These are phyloP conservation scores for Andrena minutula DNA, from an alignment of 2,888 invertebrate species.

Conservation along the genomic window DNA sequence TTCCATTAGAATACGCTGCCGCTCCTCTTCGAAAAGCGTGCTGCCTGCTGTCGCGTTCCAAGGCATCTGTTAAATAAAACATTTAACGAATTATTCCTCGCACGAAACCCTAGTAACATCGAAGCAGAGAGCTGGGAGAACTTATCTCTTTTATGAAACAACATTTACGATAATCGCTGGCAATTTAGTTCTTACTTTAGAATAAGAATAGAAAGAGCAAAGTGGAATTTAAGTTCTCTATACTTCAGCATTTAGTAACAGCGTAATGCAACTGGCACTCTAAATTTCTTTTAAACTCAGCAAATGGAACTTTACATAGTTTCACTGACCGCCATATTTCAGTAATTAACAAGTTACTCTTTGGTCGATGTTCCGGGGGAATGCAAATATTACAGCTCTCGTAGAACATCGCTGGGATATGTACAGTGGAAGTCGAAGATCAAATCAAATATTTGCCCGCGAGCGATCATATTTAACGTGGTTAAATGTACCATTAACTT, in stretches of 20 bases:
- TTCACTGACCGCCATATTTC: too few relatives aligned
- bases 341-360: too few relatives aligned
- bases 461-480: slow-evolving; percentile 23
- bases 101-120: neutral
- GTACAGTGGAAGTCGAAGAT: neutral
- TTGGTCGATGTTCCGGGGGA: neutral
- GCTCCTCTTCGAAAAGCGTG: slow-evolving; percentile 76
- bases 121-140: neutral
- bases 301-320: too few relatives aligned
- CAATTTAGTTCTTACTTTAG: too few relatives aligned
- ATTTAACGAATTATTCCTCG: neutral
- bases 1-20: slow-evolving; percentile 71
- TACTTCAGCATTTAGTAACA: too few relatives aligned
- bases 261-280: too few relatives aligned
- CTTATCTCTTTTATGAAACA: too few relatives aligned
- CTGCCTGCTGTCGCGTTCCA: slow-evolving; percentile 78
- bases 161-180: too few relatives aligned
- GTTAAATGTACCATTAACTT: neutral
- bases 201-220: too few relatives aligned
- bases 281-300: too few relatives aligned
- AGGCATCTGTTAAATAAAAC: slow-evolving; percentile 73
- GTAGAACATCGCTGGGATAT: neutral
- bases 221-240: too few relatives aligned
- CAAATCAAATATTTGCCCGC: slow-evolving; percentile 1
- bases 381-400: neutral